A percentile compares a stretch with the other conserved stretches of the same genome.
Conservation (phyloP, 2,888 invertebrate species). For the Stramonita haemastoma region DNA sequence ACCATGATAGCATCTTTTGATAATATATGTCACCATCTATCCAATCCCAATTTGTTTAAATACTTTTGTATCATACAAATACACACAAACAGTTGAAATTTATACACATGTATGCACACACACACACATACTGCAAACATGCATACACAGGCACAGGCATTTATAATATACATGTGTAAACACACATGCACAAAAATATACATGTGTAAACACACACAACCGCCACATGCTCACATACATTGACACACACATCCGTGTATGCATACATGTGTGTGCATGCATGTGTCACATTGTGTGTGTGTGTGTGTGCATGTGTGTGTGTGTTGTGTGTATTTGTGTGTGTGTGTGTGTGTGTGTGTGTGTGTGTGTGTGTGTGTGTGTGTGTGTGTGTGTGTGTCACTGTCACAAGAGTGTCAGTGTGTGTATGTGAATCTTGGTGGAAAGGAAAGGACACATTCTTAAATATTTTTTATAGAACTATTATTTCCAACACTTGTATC, state of each 20-base stretch:
- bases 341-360: constrained; percentile 19
- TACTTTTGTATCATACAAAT: too few species aligned
- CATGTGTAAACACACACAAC: not conserved
- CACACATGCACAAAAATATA: not conserved
- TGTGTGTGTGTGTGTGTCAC: not conserved
- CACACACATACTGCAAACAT: too few species aligned
- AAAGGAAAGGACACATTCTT: not conserved
- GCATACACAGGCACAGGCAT: too few species aligned
- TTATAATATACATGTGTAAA: not conserved
- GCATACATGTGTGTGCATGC: not conserved
- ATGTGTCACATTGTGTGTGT: not conserved
- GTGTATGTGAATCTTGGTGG: not conserved
- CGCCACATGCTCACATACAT: too few species aligned
- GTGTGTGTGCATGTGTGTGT: not conserved
- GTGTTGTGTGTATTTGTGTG: too few species aligned
- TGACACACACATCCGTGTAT: not conserved
- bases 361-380: constrained; percentile 17
- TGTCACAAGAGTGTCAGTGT: not conserved
- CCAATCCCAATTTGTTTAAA: too few species aligned
- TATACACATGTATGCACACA: too few species aligned
- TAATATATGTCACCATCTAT: too few species aligned
- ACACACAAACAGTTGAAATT: too few species aligned
- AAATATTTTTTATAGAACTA: not conserved
- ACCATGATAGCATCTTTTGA: too few species aligned
- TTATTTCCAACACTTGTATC: not conserved